Evolutionary conservation across 1,140 invertebrate genomes (phyloP).

Genomic region (Polypedilum pembai): DNA sequence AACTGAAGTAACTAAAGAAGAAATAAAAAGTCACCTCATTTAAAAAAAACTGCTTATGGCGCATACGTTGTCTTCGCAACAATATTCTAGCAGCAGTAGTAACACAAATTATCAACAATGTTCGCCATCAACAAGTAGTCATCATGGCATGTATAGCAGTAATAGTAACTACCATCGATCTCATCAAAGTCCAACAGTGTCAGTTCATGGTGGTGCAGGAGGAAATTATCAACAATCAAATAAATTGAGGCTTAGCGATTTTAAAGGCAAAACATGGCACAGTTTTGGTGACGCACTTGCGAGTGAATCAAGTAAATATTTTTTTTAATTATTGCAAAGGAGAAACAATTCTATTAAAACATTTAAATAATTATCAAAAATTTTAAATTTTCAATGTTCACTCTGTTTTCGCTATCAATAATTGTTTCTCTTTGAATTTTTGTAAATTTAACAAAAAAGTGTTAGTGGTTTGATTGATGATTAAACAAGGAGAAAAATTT

Average conservation of each 20-base stretch:
- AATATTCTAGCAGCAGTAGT: background rate
- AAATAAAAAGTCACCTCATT: background rate
- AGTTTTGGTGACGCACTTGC: background rate
- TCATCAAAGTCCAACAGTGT: background rate
- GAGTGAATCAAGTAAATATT: background rate
- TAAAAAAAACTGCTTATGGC: background rate
- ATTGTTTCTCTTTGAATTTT: too few species aligned
- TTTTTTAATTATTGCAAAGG: too few species aligned
- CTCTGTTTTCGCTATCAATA: too few species aligned
- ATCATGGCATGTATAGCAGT: background rate
- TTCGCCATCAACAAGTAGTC: background rate
- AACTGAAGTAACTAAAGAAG: too few species aligned
- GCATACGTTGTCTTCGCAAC: background rate
- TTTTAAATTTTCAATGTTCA: too few species aligned
- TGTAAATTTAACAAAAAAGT: too few species aligned
- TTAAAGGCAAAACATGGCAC: conserved; percentile 22
- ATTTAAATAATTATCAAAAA: too few species aligned
- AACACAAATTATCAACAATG: background rate
- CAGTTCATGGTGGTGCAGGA: background rate
- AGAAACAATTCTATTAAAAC: too few species aligned
- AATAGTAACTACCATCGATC: background rate
- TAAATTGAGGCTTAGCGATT: background rate
- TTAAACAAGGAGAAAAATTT: too few species aligned
- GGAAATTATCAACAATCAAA: background rate
- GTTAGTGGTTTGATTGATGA: too few species aligned